Evolutionary conservation across 2,797 vertebrate genomes (phyloP).

Genomic region (Perodicticus potto): DNA sequence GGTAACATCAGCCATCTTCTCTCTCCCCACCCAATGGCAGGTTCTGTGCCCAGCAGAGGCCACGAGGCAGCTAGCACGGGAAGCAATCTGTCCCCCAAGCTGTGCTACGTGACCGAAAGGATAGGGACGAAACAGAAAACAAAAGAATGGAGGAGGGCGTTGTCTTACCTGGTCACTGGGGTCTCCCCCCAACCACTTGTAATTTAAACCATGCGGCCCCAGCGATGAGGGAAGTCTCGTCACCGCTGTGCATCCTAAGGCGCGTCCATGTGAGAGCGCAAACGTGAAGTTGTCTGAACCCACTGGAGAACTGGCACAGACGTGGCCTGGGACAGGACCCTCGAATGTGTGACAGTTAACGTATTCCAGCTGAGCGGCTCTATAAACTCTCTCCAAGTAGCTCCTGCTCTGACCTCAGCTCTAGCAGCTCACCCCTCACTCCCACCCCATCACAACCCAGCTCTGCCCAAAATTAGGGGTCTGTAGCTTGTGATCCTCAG

Average conservation of each 20-base stretch:
- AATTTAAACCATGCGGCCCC: slow-evolving; percentile 42
- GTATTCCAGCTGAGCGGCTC: background rate
- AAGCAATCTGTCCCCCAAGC: background rate
- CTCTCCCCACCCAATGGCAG: background rate
- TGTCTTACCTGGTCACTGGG: slow-evolving; percentile 64
- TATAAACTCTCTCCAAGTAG: background rate
- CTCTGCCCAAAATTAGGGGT: background rate
- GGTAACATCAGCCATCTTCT: background rate
- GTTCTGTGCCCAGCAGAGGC: background rate
- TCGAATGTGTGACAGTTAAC: background rate
- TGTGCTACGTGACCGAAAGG: background rate
- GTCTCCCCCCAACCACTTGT: slow-evolving; percentile 25
- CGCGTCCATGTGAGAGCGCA: slow-evolving; percentile 49
- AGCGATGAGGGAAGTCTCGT: background rate
- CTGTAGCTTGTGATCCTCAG: background rate
- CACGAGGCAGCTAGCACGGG: background rate
- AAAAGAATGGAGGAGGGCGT: slow-evolving; percentile 41
- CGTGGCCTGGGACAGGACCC: background rate
- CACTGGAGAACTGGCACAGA: background rate
- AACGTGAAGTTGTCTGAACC: slow-evolving; percentile 58
- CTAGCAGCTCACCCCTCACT: background rate
- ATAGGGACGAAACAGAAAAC: slow-evolving; percentile 48
- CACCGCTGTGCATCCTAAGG: background rate
- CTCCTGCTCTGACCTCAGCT: background rate
- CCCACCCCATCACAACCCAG: background rate